phyloP scores from a whole-genome alignment of 2,797 vertebrate species.

The Poeciliopsis infans region DNA sequence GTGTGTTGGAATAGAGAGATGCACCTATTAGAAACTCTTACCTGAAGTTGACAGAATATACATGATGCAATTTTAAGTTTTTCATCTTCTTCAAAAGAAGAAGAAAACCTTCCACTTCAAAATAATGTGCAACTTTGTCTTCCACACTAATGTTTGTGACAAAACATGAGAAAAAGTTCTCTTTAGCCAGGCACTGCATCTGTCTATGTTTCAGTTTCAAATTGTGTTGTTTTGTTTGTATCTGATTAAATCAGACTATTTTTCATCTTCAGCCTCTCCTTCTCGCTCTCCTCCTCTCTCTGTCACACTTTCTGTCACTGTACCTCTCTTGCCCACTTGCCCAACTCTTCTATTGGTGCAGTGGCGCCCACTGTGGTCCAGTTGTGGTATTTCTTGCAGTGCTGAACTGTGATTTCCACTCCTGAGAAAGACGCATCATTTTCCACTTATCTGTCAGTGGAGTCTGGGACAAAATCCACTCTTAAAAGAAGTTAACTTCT shows the following conservation, averaged over 20 bases:
- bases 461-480: constrained; percentile 52
- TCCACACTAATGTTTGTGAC: background rate
- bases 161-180: background rate
- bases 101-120: background rate
- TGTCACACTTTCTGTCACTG: constrained; percentile 60
- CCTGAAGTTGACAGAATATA: background rate
- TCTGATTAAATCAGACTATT: constrained; percentile 53
- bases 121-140: background rate
- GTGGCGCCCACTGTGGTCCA: constrained; percentile 67
- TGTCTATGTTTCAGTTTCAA: constrained; percentile 5
- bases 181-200: constrained; percentile 19
- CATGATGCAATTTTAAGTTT: background rate
- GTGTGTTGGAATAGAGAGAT: background rate
- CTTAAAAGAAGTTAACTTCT: constrained; percentile 4
- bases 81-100: background rate
- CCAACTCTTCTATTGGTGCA: constrained; percentile 59
- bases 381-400: constrained; percentile 66
- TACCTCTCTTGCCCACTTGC: constrained; percentile 60
- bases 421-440: constrained; percentile 57
- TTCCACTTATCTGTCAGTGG: constrained; percentile 43
- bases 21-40: background rate
- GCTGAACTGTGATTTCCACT: constrained; percentile 45
- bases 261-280: constrained; percentile 44
- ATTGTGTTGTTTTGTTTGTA: constrained; percentile 35
- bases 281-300: constrained; percentile 30